A percentile compares a stretch with the other conserved stretches of the same genome.
These are phyloP conservation scores for Spisula subtruncata DNA, from an alignment of 2,888 invertebrate genomes.

Conservation along the genomic window DNA sequence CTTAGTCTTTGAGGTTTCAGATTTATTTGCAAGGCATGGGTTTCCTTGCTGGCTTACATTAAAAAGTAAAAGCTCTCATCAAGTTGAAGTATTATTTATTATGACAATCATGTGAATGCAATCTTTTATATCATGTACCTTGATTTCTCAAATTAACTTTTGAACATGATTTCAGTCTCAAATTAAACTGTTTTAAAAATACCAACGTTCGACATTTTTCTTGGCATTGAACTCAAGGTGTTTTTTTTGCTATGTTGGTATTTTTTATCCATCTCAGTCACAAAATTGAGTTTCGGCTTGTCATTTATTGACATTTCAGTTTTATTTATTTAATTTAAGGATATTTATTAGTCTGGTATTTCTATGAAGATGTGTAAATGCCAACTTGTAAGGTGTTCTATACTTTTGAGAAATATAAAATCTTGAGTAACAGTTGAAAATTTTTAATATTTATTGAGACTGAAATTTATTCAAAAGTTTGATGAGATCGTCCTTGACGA, in stretches of 20 bases:
- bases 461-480: not conserved
- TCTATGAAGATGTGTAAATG: not conserved
- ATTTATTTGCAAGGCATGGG: no score
- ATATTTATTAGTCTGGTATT: not conserved
- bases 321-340: not conserved
- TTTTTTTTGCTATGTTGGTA: not conserved
- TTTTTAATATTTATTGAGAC: not conserved
- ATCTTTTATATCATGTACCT: not conserved
- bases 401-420: no score
- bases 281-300: not conserved
- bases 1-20: no score
- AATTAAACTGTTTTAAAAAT: not conserved
- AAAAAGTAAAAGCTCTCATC: no score
- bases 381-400: no score
- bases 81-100: not conserved
- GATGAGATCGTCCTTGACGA: not conserved
- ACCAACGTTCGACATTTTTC: not conserved
- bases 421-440: not conserved
- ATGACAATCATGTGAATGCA: conserved; percentile 1
- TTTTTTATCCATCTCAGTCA: not conserved
- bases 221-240: not conserved
- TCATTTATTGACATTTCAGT: conserved; percentile 1
- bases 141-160: not conserved
- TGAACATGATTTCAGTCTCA: not conserved
- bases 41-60: no score